Base-by-base conservation (phyloP, 1,140 invertebrate species). In the Saccostrea echinata region DNA sequence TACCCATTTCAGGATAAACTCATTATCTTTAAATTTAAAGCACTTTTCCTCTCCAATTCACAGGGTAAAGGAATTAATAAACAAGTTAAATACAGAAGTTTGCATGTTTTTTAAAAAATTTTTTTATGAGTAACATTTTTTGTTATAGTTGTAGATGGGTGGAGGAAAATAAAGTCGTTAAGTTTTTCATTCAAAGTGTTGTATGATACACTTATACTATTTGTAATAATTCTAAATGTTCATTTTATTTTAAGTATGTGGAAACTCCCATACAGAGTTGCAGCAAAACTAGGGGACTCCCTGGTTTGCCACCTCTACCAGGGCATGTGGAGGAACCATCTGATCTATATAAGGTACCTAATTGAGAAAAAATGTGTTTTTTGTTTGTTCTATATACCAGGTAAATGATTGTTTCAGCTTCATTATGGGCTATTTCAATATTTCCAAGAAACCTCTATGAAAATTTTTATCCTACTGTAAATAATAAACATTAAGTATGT, bases 241-340 rank as follows among this genome's bases (percentile, higher is more conserved):
- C n/a, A 80, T 33, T 80, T 80, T 80, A 16, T 85, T 91, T 91
- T 35, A 87, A 94, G 93, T 86, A 92, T 91, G 92, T 92, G 86
- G 92, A 92, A 84, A 93, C 94, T 55, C 93, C 93, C 71, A 76
- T 94, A 35, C 90, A 91, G 33, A 94, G 92, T 86, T 93, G 92
- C 89, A 94, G 93, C 88, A 93, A 93, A 84, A 92, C 92, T 4
- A 91, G 92, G 88, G 93, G 93, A 13, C 88, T 95, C 43, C 94
- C 94, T 82, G 93, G 93, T 3, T 88, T 94, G 16, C 94, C 94
- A 30, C 94, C 94, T n/a, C 85, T 95, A 18, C 94, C 94, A 61
- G 80, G 89, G 27, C 87, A 90, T 51, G 88, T 90, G 8, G 92
- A 91, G 83, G 93, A 95, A 84, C 92, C 93, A 55, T 94, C 94